Conservation (phyloP, 2,888 invertebrate species). For the Heliconius ethilla region DNA sequence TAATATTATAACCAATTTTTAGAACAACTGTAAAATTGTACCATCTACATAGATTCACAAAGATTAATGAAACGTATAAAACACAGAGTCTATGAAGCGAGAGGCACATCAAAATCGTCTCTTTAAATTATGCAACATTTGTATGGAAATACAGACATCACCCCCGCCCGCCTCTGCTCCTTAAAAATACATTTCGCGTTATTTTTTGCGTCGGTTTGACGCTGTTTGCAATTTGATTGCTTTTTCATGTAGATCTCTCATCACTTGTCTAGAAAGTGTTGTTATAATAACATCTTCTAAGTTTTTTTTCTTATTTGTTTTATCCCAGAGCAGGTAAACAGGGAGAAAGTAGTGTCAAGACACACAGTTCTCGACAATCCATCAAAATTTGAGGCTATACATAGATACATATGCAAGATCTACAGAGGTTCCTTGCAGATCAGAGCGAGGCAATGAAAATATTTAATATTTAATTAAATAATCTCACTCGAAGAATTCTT, state of each 20-base stretch:
- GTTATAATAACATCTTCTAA: not conserved
- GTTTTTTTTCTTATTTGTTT: not conserved
- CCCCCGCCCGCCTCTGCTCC: slow-evolving; percentile 57
- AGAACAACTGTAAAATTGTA: not conserved
- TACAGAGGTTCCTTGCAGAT: too few relatives aligned
- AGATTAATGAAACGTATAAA: slow-evolving; percentile 61
- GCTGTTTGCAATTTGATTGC: slow-evolving; percentile 72
- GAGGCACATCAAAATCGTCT: slow-evolving; percentile 59
- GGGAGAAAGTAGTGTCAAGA: not conserved
- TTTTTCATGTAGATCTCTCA: slow-evolving; percentile 76
- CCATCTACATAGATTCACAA: slow-evolving; percentile 20
- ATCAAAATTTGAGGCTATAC: not conserved
- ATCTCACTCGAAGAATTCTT: too few relatives aligned
- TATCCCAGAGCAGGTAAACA: not conserved
- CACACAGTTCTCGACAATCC: not conserved
- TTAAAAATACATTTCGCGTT: slow-evolving; percentile 75
- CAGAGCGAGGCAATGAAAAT: too few relatives aligned
- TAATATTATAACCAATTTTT: not conserved
- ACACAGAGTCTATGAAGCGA: slow-evolving; percentile 65
- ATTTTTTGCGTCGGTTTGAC: slow-evolving; percentile 74
- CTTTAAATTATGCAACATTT: slow-evolving; percentile 80
- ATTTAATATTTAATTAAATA: too few relatives aligned
- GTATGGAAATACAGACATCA: slow-evolving; percentile 75
- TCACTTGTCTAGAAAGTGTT: slow-evolving; percentile 25
- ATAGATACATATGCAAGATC: too few relatives aligned